Base-by-base conservation (phyloP, 1,140 invertebrate genomes). In the Camponotus vicinus region DNA sequence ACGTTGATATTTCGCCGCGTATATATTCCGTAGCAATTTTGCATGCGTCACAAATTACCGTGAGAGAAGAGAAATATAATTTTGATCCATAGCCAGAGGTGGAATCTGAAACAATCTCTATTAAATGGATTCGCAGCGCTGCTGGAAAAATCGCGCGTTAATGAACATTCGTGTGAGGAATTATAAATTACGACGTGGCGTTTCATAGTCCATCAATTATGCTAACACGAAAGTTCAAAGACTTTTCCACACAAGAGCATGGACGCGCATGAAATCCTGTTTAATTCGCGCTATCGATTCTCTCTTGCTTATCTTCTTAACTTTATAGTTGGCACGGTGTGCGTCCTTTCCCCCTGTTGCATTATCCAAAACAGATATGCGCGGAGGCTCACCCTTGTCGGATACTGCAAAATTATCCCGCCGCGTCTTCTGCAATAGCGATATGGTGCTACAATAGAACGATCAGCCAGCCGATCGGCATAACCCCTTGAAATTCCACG, bases 401-500 rank as follows among this genome's bases (percentile, higher is more conserved):
- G 6, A 18, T 21, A 7, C n/a, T 1, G 27, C 32, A 11, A 40
- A 40, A 21, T 21, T 15, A 55, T 64, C 45, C 55, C 40, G 40
- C 55, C n/a, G 13, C 49, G 21, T 42, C 70, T 34, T 55, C 9
- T 5, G 52, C 40, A 34, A 59, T 64, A 42, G 37, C 69, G 88
- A 85, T 85, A 63, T 55, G 69, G 66, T 37, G 21, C 9, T 75
- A 63, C 87, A 71, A 83, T 73, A 80, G 88, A 86, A 69, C 85
- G 89, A 89, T 87, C 89, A 89, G 21, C 40, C 87, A 69, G 45
- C 40, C 71, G 88, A 89, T 89, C 88, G 37, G 45, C 45, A 78
- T 88, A 90, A 90, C 89, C 89, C 89, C 88, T 90, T 90, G 61
- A 88, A 90, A 90, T 88, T 86, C 88, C 80, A 9, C 57, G 55